Evolutionary conservation across 2,113 vertebrate genomes (phyloP).

Genomic region (Mus musculus): GRCm39 chr14:9389001-9389500

Average conservation of each 20-base stretch:
- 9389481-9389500: conserved; percentile 8
- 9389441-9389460: neutral
- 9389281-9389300: neutral
- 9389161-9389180: neutral
- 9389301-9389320: neutral
- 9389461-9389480: neutral
- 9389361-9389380: neutral
- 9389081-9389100: neutral
- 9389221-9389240: neutral
- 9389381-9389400: neutral
- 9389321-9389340: neutral
- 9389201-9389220: neutral
- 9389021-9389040: neutral
- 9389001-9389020: neutral
- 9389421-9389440: conserved; percentile 26
- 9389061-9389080: neutral
- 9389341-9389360: neutral
- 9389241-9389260: neutral
- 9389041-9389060: neutral
- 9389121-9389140: neutral
- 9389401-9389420: neutral
- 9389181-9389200: neutral
- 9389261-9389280: neutral
- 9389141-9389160: neutral
- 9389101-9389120: neutral